A percentile compares a stretch with the other conserved stretches of the same genome.
Evolutionary conservation across 1,140 invertebrate species (phyloP).

Genomic region (Rhopalosiphum maidis): DNA sequence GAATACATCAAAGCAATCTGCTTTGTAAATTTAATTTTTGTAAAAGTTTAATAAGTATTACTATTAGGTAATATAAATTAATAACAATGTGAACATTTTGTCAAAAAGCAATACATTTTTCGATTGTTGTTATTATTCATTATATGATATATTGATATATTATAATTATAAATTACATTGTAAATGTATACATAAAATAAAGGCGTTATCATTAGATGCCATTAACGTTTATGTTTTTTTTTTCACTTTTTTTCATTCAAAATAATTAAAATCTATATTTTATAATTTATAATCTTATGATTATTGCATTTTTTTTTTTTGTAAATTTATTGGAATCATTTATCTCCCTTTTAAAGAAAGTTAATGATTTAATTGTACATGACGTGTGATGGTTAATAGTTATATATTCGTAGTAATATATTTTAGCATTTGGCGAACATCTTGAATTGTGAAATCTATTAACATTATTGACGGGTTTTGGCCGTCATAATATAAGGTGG

Average conservation of each 20-base stretch:
- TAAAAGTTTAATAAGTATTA: background rate
- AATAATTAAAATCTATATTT: background rate
- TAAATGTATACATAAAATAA: background rate
- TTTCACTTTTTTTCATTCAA: background rate
- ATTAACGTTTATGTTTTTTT: background rate
- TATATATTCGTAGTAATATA: background rate
- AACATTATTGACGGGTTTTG: background rate
- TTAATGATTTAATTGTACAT: background rate
- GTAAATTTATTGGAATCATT: background rate
- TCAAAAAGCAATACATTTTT: background rate
- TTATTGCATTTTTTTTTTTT: background rate
- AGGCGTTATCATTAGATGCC: background rate
- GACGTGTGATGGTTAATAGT: background rate
- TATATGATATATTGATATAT: background rate
- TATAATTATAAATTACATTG: background rate
- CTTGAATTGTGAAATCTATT: conserved; percentile 9
- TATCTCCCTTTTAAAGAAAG: background rate
- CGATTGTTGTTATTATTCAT: background rate
- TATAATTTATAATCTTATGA: background rate
- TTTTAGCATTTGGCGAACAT: background rate
- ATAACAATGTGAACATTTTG: background rate
- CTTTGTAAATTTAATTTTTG: background rate
- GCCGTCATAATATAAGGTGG: background rate
- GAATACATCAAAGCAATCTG: background rate
- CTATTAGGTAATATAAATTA: background rate